Conservation (phyloP, 2,113 vertebrate genomes). For the Gymnarchus niloticus region DNA sequence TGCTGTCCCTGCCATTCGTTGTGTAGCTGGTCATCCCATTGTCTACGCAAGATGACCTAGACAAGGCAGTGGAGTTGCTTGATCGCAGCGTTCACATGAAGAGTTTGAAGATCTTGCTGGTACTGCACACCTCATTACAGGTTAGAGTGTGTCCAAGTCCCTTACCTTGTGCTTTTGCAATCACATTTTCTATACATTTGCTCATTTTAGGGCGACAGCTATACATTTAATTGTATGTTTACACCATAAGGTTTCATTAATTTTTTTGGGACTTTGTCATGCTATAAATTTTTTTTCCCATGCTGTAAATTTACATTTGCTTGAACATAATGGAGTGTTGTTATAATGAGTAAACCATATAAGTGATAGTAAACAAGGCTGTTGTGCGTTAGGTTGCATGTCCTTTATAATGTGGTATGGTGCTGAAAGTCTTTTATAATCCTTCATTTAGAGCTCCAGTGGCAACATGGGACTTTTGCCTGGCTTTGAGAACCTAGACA, state of each 20-base stretch:
- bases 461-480: constrained; percentile 73
- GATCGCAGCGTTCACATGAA: constrained; percentile 97
- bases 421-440: not conserved
- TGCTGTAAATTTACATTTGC: not conserved
- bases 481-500: constrained; percentile 84
- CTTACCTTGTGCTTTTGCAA: not conserved
- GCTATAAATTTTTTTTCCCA: not conserved
- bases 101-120: constrained; percentile 91
- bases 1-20: not conserved
- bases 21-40: constrained; percentile 89
- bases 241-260: not conserved
- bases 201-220: not conserved
- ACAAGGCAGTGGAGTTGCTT: constrained; percentile 92
- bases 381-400: not conserved
- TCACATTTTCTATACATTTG: not conserved
- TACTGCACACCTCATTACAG: constrained; percentile 77
- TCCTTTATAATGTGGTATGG: not conserved
- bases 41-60: constrained; percentile 91
- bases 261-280: not conserved
- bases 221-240: not conserved
- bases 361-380: not conserved
- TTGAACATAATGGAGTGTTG: not conserved
- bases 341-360: not conserved
- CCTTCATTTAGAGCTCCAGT: constrained; percentile 56
- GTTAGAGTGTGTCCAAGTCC: constrained; percentile 49